Conservation (phyloP, 2,797 vertebrate species). For the Peromyscus eremicus region DNA sequence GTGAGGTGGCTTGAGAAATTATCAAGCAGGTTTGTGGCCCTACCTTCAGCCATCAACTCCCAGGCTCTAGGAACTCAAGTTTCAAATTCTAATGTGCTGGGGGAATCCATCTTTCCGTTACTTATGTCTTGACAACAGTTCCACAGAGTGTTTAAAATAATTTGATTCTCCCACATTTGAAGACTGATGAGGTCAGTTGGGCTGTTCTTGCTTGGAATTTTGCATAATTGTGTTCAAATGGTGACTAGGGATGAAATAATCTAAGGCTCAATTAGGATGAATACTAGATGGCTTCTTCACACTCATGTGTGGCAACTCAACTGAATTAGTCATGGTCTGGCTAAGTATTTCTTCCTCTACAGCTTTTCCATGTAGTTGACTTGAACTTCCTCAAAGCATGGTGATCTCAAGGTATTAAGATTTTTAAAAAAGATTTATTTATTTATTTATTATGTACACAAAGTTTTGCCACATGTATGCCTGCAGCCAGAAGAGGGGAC, state of each 20-base stretch:
- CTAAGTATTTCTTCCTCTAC: background rate
- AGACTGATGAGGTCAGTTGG: background rate
- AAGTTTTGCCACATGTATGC: too few relatives aligned
- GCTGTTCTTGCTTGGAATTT: background rate
- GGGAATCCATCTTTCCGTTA: background rate
- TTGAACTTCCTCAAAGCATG: background rate
- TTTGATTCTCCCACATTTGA: background rate
- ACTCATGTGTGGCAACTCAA: background rate
- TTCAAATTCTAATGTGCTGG: slow-evolving; percentile 54
- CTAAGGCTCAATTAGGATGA: background rate
- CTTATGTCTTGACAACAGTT: background rate
- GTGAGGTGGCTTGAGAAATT: background rate
- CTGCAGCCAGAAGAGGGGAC: too few relatives aligned
- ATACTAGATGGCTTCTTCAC: background rate
- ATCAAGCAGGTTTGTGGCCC: background rate
- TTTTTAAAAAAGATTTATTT: too few relatives aligned
- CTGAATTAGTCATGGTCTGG: background rate
- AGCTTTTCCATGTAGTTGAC: background rate
- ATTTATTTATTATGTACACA: too few relatives aligned
- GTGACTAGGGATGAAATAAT: background rate
- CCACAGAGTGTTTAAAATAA: background rate
- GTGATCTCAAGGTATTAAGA: background rate
- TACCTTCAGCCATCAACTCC: background rate
- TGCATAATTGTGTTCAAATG: background rate
- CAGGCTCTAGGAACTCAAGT: background rate